phyloP scores from a whole-genome alignment of 2,888 invertebrate species.

The Heteropelma amictum region DNA sequence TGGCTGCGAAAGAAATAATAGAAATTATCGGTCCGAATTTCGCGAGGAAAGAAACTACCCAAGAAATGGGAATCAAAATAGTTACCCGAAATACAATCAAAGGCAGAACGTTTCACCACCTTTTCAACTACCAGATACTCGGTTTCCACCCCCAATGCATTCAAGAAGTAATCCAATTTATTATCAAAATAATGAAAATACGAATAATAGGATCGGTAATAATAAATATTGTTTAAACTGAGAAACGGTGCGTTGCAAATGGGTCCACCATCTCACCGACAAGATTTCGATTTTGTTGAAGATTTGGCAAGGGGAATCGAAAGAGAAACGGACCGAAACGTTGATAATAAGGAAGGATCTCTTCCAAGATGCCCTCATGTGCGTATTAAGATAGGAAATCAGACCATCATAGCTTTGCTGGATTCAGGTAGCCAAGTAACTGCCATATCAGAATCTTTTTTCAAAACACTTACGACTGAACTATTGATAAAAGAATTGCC shows the following conservation, averaged over 20 bases:
- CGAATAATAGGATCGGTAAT: not conserved
- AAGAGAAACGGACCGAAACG: not conserved
- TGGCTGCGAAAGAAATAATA: not conserved
- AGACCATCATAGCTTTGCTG: not conserved
- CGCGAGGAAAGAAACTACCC: no score
- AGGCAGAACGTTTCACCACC: no score
- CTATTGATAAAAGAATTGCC: not conserved
- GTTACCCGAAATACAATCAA: no score
- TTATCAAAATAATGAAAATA: not conserved
- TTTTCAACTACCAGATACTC: not conserved
- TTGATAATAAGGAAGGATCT: not conserved
- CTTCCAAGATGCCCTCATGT: not conserved
- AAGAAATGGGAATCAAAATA: no score
- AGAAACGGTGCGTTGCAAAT: not conserved
- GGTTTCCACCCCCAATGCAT: conserved; percentile 67
- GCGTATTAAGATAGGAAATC: not conserved
- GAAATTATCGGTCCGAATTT: not conserved
- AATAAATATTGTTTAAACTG: not conserved
- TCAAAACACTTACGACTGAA: not conserved
- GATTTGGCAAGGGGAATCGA: conserved; percentile 4
- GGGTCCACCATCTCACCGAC: conserved; percentile 1
- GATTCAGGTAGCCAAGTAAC: conserved; percentile 38
- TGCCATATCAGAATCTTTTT: conserved; percentile 29
- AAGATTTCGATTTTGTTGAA: conserved; percentile 20
- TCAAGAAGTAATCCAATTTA: not conserved